phyloP scores from a whole-genome alignment of 2,888 invertebrate genomes.

The Nymphalis c-album region DNA sequence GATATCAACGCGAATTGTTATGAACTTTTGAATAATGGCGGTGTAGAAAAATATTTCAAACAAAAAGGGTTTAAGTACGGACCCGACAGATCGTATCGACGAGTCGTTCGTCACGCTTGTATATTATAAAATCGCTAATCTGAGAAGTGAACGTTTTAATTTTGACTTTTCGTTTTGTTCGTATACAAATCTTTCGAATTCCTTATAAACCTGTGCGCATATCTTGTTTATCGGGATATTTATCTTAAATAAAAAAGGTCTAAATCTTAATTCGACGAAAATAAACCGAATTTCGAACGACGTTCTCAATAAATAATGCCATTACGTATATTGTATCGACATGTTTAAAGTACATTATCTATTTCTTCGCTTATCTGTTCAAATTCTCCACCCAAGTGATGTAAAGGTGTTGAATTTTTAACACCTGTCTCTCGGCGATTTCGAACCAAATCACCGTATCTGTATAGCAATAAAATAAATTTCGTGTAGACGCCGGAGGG shows the following conservation, averaged over 20 bases:
- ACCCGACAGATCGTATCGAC: constrained; percentile 77
- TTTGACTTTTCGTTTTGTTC: constrained; percentile 68
- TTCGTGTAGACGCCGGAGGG: constrained; percentile 79
- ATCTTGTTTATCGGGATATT: constrained; percentile 57
- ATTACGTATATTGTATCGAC: constrained; percentile 71
- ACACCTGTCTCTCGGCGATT: constrained; percentile 79
- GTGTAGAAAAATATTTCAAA: constrained; percentile 71
- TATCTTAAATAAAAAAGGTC: constrained; percentile 56
- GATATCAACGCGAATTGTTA: constrained; percentile 72
- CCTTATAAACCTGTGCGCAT: constrained; percentile 62
- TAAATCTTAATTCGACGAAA: constrained; percentile 57
- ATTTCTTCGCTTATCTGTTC: constrained; percentile 70
- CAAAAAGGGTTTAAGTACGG: constrained; percentile 77
- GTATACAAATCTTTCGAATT: constrained; percentile 58
- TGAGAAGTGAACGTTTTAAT: constrained; percentile 76
- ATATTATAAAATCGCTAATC: constrained; percentile 80
- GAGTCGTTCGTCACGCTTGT: constrained; percentile 79
- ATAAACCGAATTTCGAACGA: constrained; percentile 60
- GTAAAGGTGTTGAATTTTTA: constrained; percentile 78
- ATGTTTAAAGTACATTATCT: constrained; percentile 65
- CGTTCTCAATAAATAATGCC: constrained; percentile 53
- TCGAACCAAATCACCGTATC: constrained; percentile 79
- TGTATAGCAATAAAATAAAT: constrained; percentile 80
- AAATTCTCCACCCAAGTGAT: constrained; percentile 65
- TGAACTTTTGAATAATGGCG: constrained; percentile 79